Conservation (phyloP, 2,113 vertebrate genomes). For the Perca fluviatilis region DNA sequence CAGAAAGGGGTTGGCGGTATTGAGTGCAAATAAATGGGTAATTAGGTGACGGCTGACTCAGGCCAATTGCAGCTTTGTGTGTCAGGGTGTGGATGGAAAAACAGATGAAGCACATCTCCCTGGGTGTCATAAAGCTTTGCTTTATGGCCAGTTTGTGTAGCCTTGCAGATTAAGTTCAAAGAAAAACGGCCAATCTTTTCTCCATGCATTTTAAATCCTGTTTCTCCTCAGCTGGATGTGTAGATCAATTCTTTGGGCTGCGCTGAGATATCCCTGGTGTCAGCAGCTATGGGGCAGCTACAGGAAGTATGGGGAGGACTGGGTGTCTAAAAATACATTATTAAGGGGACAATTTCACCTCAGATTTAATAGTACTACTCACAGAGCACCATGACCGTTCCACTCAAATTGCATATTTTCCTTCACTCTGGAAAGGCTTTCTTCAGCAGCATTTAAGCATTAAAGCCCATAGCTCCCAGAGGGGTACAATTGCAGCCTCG, state of each 20-base stretch:
- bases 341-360: constrained; percentile 68
- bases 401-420: constrained; percentile 49
- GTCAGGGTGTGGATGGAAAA: constrained; percentile 75
- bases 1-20: constrained; percentile 56
- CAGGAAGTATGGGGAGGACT: constrained; percentile 50
- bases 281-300: constrained; percentile 69
- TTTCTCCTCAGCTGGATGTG: constrained; percentile 74
- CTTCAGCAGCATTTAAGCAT: constrained; percentile 18
- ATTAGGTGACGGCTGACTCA: constrained; percentile 82
- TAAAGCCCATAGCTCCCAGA: constrained; percentile 30
- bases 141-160: constrained; percentile 84
- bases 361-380: constrained; percentile 41
- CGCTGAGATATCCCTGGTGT: constrained; percentile 69
- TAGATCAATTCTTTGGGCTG: constrained; percentile 75
- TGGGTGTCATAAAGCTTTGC: constrained; percentile 80
- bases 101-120: constrained; percentile 76
- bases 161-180: constrained; percentile 84
- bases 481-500: constrained; percentile 26
- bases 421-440: constrained; percentile 48
- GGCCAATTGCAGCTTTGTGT: constrained; percentile 75
- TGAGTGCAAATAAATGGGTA: constrained; percentile 75
- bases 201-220: constrained; percentile 80
- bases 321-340: constrained; percentile 72
- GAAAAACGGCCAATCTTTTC: constrained; percentile 74
- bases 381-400: constrained; percentile 51